Conservation (phyloP, 37 sponge, comb jelly and placozoan species). For the Ephydatia muelleri region DNA sequence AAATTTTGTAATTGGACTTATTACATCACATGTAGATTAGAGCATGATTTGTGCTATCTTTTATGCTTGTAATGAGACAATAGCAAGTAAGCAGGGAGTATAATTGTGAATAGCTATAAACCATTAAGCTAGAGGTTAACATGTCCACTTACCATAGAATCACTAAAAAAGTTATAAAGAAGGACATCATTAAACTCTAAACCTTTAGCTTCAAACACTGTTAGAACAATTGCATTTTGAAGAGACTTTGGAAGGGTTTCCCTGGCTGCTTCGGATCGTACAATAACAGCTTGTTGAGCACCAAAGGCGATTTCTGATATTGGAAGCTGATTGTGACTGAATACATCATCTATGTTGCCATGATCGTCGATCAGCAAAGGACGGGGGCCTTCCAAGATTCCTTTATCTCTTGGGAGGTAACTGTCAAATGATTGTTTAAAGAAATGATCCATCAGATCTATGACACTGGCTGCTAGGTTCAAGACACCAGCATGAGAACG, state of each 20-base stretch:
- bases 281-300: constrained; percentile 47
- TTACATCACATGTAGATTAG: too few relatives aligned
- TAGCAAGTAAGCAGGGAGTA: too few relatives aligned
- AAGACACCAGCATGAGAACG: constrained; percentile 45
- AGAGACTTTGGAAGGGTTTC: constrained; percentile 19
- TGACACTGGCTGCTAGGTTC: constrained; percentile 33
- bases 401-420: constrained; percentile 26
- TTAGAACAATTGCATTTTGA: constrained; percentile 12
- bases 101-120: background rate
- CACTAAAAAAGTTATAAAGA: constrained; percentile 38
- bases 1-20: too few relatives aligned
- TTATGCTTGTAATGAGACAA: too few relatives aligned
- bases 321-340: background rate
- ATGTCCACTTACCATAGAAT: constrained; percentile 15
- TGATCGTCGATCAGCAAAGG: constrained; percentile 7
- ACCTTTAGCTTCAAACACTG: constrained; percentile 41
- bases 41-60: too few relatives aligned
- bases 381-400: constrained; percentile 41
- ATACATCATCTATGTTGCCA: background rate
- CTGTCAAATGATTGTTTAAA: constrained; percentile 38
- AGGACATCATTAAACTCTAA: constrained; percentile 42
- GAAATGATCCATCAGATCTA: constrained; percentile 9
- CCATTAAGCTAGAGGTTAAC: background rate
- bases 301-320: constrained; percentile 24
- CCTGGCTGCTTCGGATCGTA: constrained; percentile 26